Conservation (phyloP, 2,888 invertebrate species). For the Euclidia mi region DNA sequence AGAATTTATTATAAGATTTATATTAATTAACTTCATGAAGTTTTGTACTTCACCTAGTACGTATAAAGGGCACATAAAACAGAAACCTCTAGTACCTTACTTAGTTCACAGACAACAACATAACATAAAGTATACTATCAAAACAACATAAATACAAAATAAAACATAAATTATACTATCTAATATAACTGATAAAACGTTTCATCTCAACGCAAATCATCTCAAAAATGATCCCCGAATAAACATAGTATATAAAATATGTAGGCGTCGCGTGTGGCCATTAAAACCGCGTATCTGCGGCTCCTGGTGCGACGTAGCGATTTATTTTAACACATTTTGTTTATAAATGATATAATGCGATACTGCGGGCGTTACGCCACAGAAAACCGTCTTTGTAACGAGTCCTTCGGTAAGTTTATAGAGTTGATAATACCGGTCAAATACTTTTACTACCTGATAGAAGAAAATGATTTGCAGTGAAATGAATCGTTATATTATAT, state of each 20-base stretch:
- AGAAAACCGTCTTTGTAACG: constrained; percentile 77
- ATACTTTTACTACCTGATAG: too few species aligned
- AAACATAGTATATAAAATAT: constrained; percentile 55
- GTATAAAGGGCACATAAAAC: too few species aligned
- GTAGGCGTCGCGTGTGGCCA: constrained; percentile 59
- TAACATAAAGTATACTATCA: too few species aligned
- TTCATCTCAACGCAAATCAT: constrained; percentile 55
- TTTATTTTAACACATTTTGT: constrained; percentile 90
- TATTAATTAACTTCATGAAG: too few species aligned
- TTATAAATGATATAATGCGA: constrained; percentile 90
- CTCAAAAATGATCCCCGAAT: constrained; percentile 57
- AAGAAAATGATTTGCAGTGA: too few species aligned
- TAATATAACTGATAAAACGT: constrained; percentile 27
- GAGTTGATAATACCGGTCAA: constrained; percentile 65
- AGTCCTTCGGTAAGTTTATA: constrained; percentile 65
- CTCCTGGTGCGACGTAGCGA: constrained; percentile 83
- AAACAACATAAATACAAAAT: too few species aligned
- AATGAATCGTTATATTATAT: too few species aligned
- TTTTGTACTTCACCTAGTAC: too few species aligned
- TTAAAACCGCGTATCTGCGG: constrained; percentile 83
- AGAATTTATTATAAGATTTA: too few species aligned
- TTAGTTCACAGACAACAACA: too few species aligned
- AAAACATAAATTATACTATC: background rate
- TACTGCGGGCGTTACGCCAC: constrained; percentile 80
- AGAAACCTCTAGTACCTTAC: too few species aligned